These are phyloP conservation scores for Lepidothrix coronata DNA, from an alignment of 2,113 vertebrate species.

Conservation along the genomic window DNA sequence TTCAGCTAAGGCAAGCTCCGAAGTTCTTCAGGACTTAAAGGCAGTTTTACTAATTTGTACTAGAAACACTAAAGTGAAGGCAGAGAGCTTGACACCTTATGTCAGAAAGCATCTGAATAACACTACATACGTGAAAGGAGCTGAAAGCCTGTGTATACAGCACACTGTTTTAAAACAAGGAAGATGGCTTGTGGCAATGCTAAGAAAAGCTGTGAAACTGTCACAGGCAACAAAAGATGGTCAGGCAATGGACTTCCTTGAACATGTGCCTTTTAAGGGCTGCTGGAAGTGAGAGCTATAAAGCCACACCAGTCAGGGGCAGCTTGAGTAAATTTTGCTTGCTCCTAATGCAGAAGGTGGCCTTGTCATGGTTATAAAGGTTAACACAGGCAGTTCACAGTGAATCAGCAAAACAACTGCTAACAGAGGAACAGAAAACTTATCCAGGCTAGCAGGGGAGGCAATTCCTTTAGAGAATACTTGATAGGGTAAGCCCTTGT, in stretches of 20 bases:
- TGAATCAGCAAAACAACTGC: not conserved
- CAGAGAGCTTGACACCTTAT: not conserved
- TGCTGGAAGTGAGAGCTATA: not conserved
- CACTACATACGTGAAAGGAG: not conserved
- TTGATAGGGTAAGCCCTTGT: not conserved
- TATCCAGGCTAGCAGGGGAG: not conserved
- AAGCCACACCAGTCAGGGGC: not conserved
- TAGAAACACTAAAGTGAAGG: not conserved
- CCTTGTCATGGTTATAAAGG: not conserved
- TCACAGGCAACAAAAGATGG: not conserved
- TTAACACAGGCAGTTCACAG: not conserved
- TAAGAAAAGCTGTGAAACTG: constrained; percentile 14
- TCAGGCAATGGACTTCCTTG: not conserved
- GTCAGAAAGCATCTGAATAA: not conserved
- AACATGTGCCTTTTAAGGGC: fast-evolving
- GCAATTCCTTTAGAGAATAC: not conserved
- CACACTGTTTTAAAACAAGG: not conserved
- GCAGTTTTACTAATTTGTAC: not conserved
- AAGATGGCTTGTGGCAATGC: not conserved
- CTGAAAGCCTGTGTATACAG: not conserved
- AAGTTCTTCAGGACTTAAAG: not conserved
- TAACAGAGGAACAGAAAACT: not conserved
- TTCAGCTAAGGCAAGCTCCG: not conserved
- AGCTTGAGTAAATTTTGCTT: not conserved
- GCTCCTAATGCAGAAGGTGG: not conserved